A percentile compares a stretch with the other conserved stretches of the same genome.
Conservation (phyloP, 2,797 vertebrate species). For the Artibeus lituratus region DNA sequence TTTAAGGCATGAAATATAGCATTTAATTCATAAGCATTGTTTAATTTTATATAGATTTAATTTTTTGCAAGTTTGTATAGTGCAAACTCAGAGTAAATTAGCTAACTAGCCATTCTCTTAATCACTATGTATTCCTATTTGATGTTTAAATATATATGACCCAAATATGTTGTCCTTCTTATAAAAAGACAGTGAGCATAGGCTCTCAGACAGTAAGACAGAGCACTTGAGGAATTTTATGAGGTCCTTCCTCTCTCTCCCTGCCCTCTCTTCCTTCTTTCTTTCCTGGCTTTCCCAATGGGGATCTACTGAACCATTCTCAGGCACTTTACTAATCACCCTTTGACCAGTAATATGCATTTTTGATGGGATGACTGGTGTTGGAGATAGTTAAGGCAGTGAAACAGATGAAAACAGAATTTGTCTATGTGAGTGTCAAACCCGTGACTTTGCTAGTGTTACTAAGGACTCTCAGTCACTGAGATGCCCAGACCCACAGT, state of each 20-base stretch:
- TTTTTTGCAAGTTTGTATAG: constrained; percentile 12
- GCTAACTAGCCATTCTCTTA: constrained; percentile 26
- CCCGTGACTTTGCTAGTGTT: not conserved
- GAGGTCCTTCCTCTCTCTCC: not conserved
- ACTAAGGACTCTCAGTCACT: not conserved
- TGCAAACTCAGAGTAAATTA: constrained; percentile 58
- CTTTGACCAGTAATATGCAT: not conserved
- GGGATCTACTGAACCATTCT: not conserved
- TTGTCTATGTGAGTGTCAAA: not conserved
- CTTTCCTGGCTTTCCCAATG: not conserved
- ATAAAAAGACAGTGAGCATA: not conserved
- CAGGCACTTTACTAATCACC: not conserved
- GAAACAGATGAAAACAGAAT: not conserved
- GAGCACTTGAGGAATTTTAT: not conserved
- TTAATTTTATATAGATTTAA: constrained; percentile 67
- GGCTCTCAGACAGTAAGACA: not conserved
- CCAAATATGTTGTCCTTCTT: not conserved
- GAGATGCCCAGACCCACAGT: not conserved
- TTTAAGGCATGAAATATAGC: constrained; percentile 36
- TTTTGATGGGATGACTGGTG: not conserved
- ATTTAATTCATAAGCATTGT: constrained; percentile 72
- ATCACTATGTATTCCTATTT: not conserved
- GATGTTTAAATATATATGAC: constrained; percentile 4
- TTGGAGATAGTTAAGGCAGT: not conserved
- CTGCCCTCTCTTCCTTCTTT: not conserved